Conservation (phyloP, 2,797 vertebrate genomes). For the Emys orbicularis region DNA sequence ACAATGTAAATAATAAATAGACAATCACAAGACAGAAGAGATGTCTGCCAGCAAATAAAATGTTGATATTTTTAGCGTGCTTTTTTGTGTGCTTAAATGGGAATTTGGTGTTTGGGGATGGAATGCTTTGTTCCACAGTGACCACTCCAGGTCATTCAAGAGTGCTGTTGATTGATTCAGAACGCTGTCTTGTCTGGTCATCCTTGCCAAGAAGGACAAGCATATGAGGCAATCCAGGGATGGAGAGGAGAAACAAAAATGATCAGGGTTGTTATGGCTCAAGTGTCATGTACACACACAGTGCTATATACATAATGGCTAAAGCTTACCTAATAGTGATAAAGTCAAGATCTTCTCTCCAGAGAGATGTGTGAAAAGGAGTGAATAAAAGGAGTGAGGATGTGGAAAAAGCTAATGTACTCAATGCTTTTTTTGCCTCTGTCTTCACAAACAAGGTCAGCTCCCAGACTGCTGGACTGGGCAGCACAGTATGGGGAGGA, state of each 20-base stretch:
- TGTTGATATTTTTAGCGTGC: background rate
- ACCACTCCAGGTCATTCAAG: background rate
- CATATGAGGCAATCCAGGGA: background rate
- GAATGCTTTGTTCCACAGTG: background rate
- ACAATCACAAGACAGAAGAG: background rate
- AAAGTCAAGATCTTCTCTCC: background rate
- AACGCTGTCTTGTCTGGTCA: background rate
- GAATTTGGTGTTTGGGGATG: fast-evolving
- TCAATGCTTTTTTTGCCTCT: no score
- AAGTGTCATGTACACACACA: background rate
- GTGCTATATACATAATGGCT: background rate
- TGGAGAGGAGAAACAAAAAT: background rate
- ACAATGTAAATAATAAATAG: background rate
- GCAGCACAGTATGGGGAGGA: no score
- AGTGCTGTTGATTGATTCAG: background rate
- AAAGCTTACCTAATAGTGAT: background rate
- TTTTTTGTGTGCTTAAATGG: background rate
- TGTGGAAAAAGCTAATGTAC: no score
- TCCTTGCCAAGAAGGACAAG: background rate
- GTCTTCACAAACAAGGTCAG: no score
- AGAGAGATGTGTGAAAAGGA: background rate
- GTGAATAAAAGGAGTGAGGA: no score
- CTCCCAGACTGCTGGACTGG: no score
- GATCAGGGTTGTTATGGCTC: fast-evolving
- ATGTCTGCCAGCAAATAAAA: background rate